Evolutionary conservation across 2,113 vertebrate species (phyloP).

Genomic region (Apus apus): DNA sequence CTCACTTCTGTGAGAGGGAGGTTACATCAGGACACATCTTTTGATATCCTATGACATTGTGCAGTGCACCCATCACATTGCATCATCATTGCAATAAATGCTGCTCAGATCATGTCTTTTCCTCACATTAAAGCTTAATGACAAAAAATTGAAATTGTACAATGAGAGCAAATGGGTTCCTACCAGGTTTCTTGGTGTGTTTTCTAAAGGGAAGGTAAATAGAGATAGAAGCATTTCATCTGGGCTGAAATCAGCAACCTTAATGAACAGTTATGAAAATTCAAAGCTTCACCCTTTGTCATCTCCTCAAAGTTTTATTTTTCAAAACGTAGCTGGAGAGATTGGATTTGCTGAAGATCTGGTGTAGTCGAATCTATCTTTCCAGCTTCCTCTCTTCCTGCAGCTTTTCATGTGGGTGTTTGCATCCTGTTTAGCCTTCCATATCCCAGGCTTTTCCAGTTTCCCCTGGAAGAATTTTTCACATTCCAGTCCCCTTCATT

Average conservation of each 20-base stretch:
- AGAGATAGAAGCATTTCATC: background rate
- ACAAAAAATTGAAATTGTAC: background rate
- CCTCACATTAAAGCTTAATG: slow-evolving; percentile 31
- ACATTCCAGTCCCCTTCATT: background rate
- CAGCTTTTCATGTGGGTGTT: background rate
- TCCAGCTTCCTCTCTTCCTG: background rate
- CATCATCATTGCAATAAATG: slow-evolving; percentile 22
- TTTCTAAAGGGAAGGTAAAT: background rate
- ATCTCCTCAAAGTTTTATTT: background rate
- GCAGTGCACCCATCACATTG: slow-evolving; percentile 42
- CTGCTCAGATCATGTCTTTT: background rate
- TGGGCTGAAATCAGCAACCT: background rate
- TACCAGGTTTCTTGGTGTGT: background rate
- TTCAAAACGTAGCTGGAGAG: background rate
- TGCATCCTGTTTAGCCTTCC: background rate
- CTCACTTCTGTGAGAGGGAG: background rate
- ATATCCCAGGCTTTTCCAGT: background rate
- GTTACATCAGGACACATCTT: slow-evolving; percentile 36
- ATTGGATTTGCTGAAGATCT: background rate
- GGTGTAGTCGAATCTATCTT: background rate
- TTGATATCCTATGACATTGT: slow-evolving; percentile 34
- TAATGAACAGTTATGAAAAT: background rate
- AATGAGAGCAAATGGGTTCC: background rate
- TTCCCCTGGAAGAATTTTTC: background rate
- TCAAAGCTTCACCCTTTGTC: background rate